Percentiles rank a stretch among this genome's conserved stretches.
These are phyloP conservation scores for Cololabis saira DNA, from an alignment of 2,113 vertebrate species.

Conservation along the genomic window DNA sequence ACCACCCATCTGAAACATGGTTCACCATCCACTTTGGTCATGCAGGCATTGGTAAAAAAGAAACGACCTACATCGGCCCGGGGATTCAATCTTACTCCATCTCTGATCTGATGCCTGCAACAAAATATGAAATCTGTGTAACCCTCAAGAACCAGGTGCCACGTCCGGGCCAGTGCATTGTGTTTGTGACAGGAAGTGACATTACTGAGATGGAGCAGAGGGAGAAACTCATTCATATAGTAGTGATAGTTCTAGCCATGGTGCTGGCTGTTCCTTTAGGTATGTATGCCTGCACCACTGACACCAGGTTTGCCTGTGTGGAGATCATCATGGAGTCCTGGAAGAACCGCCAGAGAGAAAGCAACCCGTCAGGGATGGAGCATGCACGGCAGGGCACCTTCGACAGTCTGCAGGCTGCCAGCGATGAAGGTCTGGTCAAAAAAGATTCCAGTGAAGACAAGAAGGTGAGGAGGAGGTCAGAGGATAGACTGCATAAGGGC, in stretches of 20 bases:
- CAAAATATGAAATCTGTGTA: constrained; percentile 91
- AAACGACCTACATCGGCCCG: constrained; percentile 86
- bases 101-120: constrained; percentile 85
- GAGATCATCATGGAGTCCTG: constrained; percentile 71
- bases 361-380: constrained; percentile 13
- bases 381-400: constrained; percentile 80
- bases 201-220: constrained; percentile 85
- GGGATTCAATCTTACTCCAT: constrained; percentile 87
- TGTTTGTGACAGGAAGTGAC: constrained; percentile 90
- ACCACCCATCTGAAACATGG: constrained; percentile 84
- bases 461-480: constrained; percentile 68
- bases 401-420: constrained; percentile 83
- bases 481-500: constrained; percentile 68
- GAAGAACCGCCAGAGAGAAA: constrained; percentile 62
- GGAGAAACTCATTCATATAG: constrained; percentile 88
- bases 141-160: constrained; percentile 82
- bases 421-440: constrained; percentile 82
- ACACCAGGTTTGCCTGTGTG: constrained; percentile 80
- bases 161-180: constrained; percentile 83
- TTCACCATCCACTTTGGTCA: constrained; percentile 87
- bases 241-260: constrained; percentile 90
- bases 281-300: constrained; percentile 87
- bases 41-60: constrained; percentile 77
- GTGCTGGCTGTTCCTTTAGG: constrained; percentile 87
- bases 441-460: constrained; percentile 70